phyloP scores from a whole-genome alignment of 2,888 invertebrate species.

The Hemicrepidius hirtus region DNA sequence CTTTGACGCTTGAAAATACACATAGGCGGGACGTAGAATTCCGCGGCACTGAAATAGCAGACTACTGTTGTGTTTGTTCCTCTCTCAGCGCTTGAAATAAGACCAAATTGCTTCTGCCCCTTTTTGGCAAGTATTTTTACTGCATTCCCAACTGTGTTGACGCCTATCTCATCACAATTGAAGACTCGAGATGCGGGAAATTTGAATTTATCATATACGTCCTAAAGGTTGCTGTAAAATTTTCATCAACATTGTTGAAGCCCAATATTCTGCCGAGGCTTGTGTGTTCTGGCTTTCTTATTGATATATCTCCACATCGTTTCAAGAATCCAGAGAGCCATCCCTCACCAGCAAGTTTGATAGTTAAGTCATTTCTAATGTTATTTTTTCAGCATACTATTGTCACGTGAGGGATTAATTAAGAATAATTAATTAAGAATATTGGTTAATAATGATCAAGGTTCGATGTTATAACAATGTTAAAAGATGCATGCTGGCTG shows the following conservation, averaged over 20 bases:
- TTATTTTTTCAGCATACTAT: too few relatives aligned
- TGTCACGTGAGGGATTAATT: too few relatives aligned
- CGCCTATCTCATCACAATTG: background rate
- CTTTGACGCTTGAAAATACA: slow-evolving; percentile 59
- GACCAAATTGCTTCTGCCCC: slow-evolving; percentile 67
- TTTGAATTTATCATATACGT: background rate
- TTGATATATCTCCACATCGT: background rate
- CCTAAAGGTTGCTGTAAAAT: background rate
- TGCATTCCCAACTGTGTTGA: background rate
- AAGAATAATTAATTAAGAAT: too few relatives aligned
- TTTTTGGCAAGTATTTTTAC: slow-evolving; percentile 58
- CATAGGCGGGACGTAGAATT: slow-evolving; percentile 54
- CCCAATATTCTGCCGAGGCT: background rate
- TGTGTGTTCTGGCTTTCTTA: background rate
- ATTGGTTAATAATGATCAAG: too few relatives aligned
- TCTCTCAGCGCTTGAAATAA: slow-evolving; percentile 66
- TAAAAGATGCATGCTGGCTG: too few relatives aligned
- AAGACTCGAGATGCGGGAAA: background rate
- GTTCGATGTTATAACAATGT: too few relatives aligned
- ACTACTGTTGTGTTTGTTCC: slow-evolving; percentile 67
- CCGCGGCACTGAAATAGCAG: slow-evolving; percentile 67
- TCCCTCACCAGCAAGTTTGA: too few relatives aligned
- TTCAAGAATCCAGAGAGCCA: background rate
- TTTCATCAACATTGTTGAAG: background rate
- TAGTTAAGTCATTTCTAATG: too few relatives aligned